A percentile compares a stretch with the other conserved stretches of the same genome.
Evolutionary conservation across 2,888 invertebrate genomes (phyloP).

Genomic region (Leptarthrus brevirostris): DNA sequence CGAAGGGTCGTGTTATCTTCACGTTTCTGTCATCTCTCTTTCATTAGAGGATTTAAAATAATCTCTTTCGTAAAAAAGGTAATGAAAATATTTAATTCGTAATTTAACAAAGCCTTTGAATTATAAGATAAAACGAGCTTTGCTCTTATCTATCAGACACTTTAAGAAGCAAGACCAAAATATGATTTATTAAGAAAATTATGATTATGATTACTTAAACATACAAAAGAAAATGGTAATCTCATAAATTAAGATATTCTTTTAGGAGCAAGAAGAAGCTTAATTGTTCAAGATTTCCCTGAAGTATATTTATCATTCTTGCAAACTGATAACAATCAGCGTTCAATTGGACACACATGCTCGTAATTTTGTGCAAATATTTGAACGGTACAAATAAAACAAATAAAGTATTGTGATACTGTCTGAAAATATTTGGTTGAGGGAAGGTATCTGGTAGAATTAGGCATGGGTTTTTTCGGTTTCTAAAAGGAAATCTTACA

Average conservation of each 20-base stretch:
- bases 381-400: conserved; percentile 7
- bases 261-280: neutral
- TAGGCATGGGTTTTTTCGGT: neutral
- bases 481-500: neutral
- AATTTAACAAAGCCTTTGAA: too few species aligned
- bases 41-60: too few species aligned
- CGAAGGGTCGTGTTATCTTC: too few species aligned
- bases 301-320: conserved; percentile 30
- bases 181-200: too few species aligned
- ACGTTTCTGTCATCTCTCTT: too few species aligned
- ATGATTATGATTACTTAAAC: too few species aligned
- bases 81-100: too few species aligned
- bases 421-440: neutral
- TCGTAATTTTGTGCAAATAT: conserved; percentile 25
- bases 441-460: neutral
- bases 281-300: conserved; percentile 9
- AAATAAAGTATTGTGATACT: neutral
- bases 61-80: too few species aligned
- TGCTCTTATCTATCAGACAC: too few species aligned
- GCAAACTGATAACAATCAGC: conserved; percentile 32
- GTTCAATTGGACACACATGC: conserved; percentile 18
- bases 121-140: too few species aligned
- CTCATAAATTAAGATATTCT: neutral
- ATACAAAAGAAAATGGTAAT: neutral
- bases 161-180: too few species aligned